Base-by-base conservation (phyloP, 2,797 vertebrate species). In the Phyllotis vaccarum region DNA sequence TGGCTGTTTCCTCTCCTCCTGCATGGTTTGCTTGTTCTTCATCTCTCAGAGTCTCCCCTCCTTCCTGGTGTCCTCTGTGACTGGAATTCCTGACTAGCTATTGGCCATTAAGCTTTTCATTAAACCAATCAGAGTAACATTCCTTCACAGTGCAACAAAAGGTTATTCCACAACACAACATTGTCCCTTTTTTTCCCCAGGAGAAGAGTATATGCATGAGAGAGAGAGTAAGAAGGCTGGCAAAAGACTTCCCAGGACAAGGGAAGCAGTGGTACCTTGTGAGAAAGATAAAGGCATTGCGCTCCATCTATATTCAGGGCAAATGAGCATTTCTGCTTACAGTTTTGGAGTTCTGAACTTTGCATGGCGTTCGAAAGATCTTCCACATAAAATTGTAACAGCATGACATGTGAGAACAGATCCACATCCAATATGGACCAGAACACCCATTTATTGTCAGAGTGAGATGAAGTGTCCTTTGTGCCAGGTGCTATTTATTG, bases 181-280 rank as follows among this genome's bases (percentile, higher is more conserved):
- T 24, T 22, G 37, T 40, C 70, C 70, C 5, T 12, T 56, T 89
- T 70, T 54, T 46, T n/a, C n/a, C n/a, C 31, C 24, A 16, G 83
- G 37, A 37, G 11, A n/a, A 46, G 19, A 2, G 0, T 2, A 19
- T 27, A n/a, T 24, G 40, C 49, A 14, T 12, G 12, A 9, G n/a
- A 24, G 14, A 37, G 3, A 29, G 27, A 24, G 0, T 37, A 56
- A n/a, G n/a, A n/a, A n/a, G n/a, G 29, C 31, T 17, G 24, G 5
- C 0, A 14, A n/a, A 7, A 56, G 40, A 79, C n/a, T 2, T 46
- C 2, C 31, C 16, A 3, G 13, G 24, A 60, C 6, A 9, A 6
- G 4, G 31, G 60, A 9, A 9, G 12, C 8, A 19, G 12, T 1
- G 10, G 24, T 78, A 31, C n/a, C 29, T 37, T n/a, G 2, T 10